Base-by-base conservation (phyloP, 2,888 invertebrate genomes). In the Aphidoletes aphidimyza region DNA sequence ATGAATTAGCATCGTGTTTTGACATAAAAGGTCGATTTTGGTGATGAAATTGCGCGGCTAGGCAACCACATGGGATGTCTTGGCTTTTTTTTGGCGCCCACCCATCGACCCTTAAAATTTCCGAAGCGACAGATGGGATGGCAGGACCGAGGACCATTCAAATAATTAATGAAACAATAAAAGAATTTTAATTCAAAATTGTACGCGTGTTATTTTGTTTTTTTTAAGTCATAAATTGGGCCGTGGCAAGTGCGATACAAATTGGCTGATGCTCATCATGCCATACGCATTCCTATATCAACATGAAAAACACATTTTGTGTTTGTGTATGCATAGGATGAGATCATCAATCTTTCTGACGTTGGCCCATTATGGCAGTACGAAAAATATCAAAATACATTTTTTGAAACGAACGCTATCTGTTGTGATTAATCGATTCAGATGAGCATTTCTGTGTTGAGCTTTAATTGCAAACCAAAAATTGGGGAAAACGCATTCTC, bases 381-480 rank as follows among this genome's bases (percentile, higher is more conserved):
- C 69, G 17, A 69, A 69, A 69, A 11, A 69, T 30, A 30, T 26
- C 30, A 11, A 11, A 69, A 69, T 30, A 30, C 5, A 30, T 69
- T 69, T 5, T 30, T 17, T n/a, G n/a, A 3, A 11, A 81, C n/a
- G 22, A 54, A 22, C 19, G 36, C 37, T 36, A 81, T 81, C 81
- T 81, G 36, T 81, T 17, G 37, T 81, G 81, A 81, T 81, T 81
- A 81, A 81, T 81, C 37, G 81, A 81, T 81, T 54, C 54, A 54
- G 22, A n/a, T n/a, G n/a, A n/a, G n/a, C n/a, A n/a, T 54, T 54
- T 5, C 6, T 19, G 54, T 11, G 17, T 6, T 54, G 6, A 11
- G 19, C 5, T n/a, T 54, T n/a, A n/a, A 54, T 54, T n/a, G 54
- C n/a, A 54, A 42, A 14, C 42, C 42, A 42, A 42, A 42, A 42